Evolutionary conservation across 2,113 vertebrate species (phyloP), one percentile per base, ranked within the genome.

Genomic region (Calypte anna): DNA sequence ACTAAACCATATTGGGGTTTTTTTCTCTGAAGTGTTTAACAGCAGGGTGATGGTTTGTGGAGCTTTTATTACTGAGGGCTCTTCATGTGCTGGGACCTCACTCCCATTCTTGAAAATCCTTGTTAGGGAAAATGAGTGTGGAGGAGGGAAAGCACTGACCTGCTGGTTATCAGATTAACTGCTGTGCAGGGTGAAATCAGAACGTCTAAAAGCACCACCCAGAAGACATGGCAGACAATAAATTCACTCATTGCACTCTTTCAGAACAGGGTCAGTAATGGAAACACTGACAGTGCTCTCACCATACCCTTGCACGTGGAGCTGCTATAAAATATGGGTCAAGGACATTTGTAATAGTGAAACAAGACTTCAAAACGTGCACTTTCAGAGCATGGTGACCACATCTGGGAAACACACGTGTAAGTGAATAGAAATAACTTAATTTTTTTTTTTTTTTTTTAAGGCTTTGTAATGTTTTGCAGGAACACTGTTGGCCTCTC

Each of bases 371-470:
- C 31, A 86, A 95, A 94, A 85, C 50, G 89, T 93, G 91, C 90
- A 91, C 85, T 82, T 92, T 94, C 64, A 83, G 80, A 87, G 86
- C 27, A 7, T 95, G 63, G 85, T 88, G 63, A 91, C 93, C 91
- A 55, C 80, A 44, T 51, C 86, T 74, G 80, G 62, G 70, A 82
- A 83, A 70, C 4, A 58, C 24, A 55, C 19, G 5, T 76, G 54
- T 59, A 51, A 57, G 23, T 70, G 62, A 72, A 80, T 77, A 79
- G 20, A 57, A 87, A 38, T 63, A 74, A 86, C 36, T 90, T 94
- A 81, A 78, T 44, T 36, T 77, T 44, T 33, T n/a, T 13, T 31
- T 31, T 85, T 31, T 21, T 4, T 28, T 83, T 80, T 70, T 57
- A 25, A 82, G 23, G 10, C 54, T 95, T 88, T 90, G 27, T 92